phyloP scores from a whole-genome alignment of 2,797 vertebrate species.

The Gallinago nigripennis region DNA sequence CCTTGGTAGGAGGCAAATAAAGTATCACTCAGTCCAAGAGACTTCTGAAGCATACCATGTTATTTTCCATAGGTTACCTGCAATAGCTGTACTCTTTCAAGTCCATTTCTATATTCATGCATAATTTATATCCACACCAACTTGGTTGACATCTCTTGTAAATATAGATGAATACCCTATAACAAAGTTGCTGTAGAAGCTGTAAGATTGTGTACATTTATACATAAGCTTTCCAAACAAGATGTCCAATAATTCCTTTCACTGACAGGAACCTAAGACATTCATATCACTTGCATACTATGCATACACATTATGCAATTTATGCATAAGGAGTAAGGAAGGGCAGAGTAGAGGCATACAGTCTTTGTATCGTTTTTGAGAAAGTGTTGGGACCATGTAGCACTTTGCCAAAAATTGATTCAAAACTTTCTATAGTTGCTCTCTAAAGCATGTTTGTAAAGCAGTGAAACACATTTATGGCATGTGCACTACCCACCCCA shows the following conservation, averaged over 20 bases:
- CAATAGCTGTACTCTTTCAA: neutral
- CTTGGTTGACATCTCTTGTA: neutral
- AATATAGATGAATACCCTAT: neutral
- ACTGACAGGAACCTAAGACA: neutral
- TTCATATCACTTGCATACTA: neutral
- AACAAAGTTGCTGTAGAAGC: neutral
- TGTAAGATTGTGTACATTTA: neutral
- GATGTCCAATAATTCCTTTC: neutral
- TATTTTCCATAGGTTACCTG: neutral
- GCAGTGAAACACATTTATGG: neutral
- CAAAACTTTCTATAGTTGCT: neutral
- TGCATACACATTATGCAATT: neutral
- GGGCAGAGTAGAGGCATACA: neutral
- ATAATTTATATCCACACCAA: neutral
- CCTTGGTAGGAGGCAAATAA: neutral
- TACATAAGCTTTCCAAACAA: neutral
- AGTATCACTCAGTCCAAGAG: neutral
- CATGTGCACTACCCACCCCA: neutral
- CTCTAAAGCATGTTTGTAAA: neutral
- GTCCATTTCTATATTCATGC: neutral
- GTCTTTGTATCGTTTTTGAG: neutral
- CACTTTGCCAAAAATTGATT: neutral
- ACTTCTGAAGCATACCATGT: neutral
- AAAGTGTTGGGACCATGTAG: neutral
- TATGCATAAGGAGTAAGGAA: neutral